Evolutionary conservation across 2,888 invertebrate species (phyloP), one percentile per base, ranked within the genome.

Genomic region (Lasioglossum malachurum): DNA sequence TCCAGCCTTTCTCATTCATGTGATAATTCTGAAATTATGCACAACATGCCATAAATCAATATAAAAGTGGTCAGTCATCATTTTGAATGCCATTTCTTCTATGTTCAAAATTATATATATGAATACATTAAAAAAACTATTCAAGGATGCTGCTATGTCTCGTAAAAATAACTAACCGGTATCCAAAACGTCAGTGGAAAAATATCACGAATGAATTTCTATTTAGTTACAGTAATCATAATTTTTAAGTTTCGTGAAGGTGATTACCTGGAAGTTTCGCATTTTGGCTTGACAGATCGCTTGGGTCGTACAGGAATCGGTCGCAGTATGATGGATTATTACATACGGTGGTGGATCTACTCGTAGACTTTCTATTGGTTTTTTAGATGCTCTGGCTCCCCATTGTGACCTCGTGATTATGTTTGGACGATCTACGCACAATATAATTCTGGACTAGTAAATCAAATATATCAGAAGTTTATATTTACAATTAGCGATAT

Each of bases 241-340:
- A 4, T 12, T n/a, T 57, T 57, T 12, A 4, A n/a, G 12, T 57
- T 57, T 57, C n/a, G 3, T 10, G 12, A 7, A 64, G 12, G 16
- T 19, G 31, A 64, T 90, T 49, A 91, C 91, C 93, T 96, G 96
- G 71, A 96, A 94, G 53, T 89, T 88, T 92, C 95, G 94, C 19
- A 96, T 92, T 88, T 92, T 91, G 4, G 93, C 89, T 84, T 94
- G 94, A 87, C 96, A 96, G 27, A 93, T 88, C 10, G 92, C 92
- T 81, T 91, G 92, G 4, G 92, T 94, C 0, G 91, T 92, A 82
- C 96, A 96, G 27, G 89, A 71, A 10, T 93, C 89, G 2, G 94
- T 92, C 8, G 93, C 95, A 4, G 96, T 95, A 88, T 96, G 96
- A 92, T 96, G 96, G 82, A 96, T 93, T 2, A 96, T 89, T 1